Evolutionary conservation across 1,140 invertebrate species (phyloP).

Genomic region (Caenorhabditis remanei): DNA sequence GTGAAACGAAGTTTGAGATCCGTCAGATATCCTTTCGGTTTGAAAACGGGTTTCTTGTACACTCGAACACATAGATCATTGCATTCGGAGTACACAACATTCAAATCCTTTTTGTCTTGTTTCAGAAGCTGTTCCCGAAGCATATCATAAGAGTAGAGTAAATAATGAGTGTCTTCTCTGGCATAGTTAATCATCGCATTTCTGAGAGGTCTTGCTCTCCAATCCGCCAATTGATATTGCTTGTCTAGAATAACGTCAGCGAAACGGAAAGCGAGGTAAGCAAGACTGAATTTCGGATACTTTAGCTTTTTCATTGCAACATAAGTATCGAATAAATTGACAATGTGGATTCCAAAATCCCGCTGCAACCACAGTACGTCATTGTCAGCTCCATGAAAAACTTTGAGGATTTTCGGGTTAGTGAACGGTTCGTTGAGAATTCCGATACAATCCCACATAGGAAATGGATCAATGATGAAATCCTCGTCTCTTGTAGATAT

Average conservation of each 20-base stretch:
- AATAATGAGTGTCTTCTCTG: slow-evolving; percentile 92
- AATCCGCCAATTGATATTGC: slow-evolving; percentile 92
- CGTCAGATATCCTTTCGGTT: slow-evolving; percentile 83
- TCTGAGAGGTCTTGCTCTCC: slow-evolving; percentile 90
- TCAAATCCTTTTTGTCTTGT: background rate
- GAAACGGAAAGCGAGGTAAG: slow-evolving; percentile 86
- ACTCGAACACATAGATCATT: slow-evolving; percentile 80
- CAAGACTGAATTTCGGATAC: slow-evolving; percentile 85
- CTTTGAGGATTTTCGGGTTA: slow-evolving; percentile 87
- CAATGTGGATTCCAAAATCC: slow-evolving; percentile 93
- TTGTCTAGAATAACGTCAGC: slow-evolving; percentile 88
- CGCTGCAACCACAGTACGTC: slow-evolving; percentile 95
- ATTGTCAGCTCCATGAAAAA: slow-evolving; percentile 91
- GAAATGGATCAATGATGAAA: slow-evolving; percentile 91
- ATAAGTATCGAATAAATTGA: slow-evolving; percentile 97
- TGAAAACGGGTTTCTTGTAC: slow-evolving; percentile 86
- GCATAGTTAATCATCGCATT: slow-evolving; percentile 89
- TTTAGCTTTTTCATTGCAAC: slow-evolving; percentile 84
- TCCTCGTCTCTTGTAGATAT: slow-evolving; percentile 89
- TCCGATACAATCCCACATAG: slow-evolving; percentile 86
- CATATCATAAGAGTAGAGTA: slow-evolving; percentile 90
- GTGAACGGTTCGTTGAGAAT: slow-evolving; percentile 92
- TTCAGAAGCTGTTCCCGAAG: slow-evolving; percentile 44
- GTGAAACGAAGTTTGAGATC: slow-evolving; percentile 85
- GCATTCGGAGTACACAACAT: slow-evolving; percentile 40